Base-by-base conservation (phyloP, 2,797 vertebrate genomes). In the Lophotriccus pileatus region DNA sequence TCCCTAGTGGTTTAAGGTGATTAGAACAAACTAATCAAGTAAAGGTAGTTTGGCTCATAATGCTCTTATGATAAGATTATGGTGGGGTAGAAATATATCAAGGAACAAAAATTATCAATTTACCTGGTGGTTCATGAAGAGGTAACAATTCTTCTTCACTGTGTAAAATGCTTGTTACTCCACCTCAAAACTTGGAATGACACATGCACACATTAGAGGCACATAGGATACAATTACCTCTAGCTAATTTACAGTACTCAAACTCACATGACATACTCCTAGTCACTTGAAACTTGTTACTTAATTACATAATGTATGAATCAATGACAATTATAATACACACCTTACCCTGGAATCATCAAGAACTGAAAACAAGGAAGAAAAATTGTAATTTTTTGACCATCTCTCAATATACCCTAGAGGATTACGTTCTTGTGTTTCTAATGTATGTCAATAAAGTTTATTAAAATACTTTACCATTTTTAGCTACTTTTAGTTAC, bases 221-320 rank as follows among this genome's bases (percentile, higher is more conserved):
- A 55, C 16, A 41, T 12, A 55, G 7, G 9, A 32, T 56, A 55
- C 0, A 0, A 52, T 39, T 63, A 16, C 7, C 7, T 41, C 3
- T 68, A 66, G 20, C 6, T 62, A 49, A 73, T 69, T 74, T 58
- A 39, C 14, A 32, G 49, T 46, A 55, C 23, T 36, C 59, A 72
- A 58, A 13, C 12, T 82, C 56, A 66, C 30, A 36, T 50, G 7
- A 69, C 58, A 21, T 27, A 59, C 7, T 55, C 4, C 24, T 68
- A 37, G 6, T 55, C 11, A 67, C 12, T 64, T 77, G 36, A 77
- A 93, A 43, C 5, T 24, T 10, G 3, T 47, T 77, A 43, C 12
- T 58, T 74, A 64, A 52, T 47, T 72, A 47, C 64, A 75, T 28
- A 84, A 36, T 4, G 28, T 43, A 53, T 8, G 46, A 78, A 34